Evolutionary conservation across 2,888 invertebrate genomes (phyloP), one percentile per base, ranked within the genome.

Genomic region (Celastrina argiolus): DNA sequence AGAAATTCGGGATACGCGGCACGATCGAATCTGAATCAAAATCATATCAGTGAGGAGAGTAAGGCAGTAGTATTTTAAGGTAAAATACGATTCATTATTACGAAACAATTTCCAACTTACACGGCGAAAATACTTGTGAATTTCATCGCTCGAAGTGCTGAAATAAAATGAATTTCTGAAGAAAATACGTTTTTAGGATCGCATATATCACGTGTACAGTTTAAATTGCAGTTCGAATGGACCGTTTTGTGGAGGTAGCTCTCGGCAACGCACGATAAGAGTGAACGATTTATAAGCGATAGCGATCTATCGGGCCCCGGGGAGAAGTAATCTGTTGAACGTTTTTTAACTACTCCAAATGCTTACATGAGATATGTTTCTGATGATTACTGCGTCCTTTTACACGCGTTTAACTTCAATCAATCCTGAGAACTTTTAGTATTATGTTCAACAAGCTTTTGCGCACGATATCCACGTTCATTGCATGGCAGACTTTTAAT

Each of bases 201-300:
- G 28, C 36, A 39, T 22, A 22, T 58, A 31, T 39, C 61, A 61
- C 61, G 36, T 61, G 34, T 36, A 22, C 34, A 61, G 61, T 61
- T 61, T 61, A 61, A 61, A 61, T 61, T 61, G 61, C 61, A 61
- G 61, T 61, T 61, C 61, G 61, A 61, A 61, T 61, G 34, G 34
- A 61, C 36, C 18, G 36, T 51, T 51, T 51, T 51, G 51, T 70
- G 66, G 69, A 71, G 69, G 73, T 71, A 75, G 73, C 76, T 72
- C 76, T 77, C 72, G 72, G 69, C 72, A 73, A 74, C 74, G 72
- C 64, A 74, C 76, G 79, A 79, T 79, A 80, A 77, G 74, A 68
- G 73, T 76, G 77, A 78, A 75, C 78, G 77, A 81, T 81, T 81
- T 80, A 80, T 81, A 79, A 79, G 76, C 74, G 80, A 81, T 81